Evolutionary conservation across 53 echinoderm and acorn worm genomes (phyloP), one percentile per base, ranked within the genome.

Genomic region (Apostichopus leukothele): DNA sequence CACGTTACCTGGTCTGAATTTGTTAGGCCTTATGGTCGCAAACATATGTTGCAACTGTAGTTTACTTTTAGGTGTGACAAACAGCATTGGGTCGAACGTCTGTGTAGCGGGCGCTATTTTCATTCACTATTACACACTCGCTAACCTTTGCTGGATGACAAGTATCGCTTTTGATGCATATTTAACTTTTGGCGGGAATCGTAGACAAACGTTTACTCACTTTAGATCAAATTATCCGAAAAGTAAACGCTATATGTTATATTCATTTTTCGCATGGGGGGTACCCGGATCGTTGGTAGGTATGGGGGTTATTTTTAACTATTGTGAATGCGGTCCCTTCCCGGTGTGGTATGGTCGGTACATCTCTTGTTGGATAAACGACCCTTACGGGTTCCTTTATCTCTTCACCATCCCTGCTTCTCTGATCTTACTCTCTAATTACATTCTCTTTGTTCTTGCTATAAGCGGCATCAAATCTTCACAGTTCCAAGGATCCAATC

Each of bases 181-280:
- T 83, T 94, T 94, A 60, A 96, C 99, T 53, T 99, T 99, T 76
- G 99, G 94, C 5, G 89, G 91, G 50, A 93, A 91, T 59, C 81
- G 68, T 74, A 92, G 88, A 23, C 88, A 53, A 18, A 66, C 76
- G 60, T 84, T 78, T 23, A 76, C 81, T 5, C 84, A 63, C 18
- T 87, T 79, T 21, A 92, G 71, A 61, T 88, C 60, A 14, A 79
- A 86, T 16, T 74, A 51, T 50, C 54, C 94, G 23, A 61, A 75
- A 0, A 6, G 77, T 0, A 88, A 89, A 8, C 90, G 92, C 76
- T 91, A 95, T 89, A 16, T 90, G 9, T 67, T 90, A 1, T 99
- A 94, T 86, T 90, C 93, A n/a, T 22, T 88, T 6, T 99, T 96
- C 77, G 96, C 93, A n/a, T 99, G 95, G 99, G 96, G 95, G 1